These are phyloP conservation scores for Zosterops lateralis DNA, from an alignment of 2,113 vertebrate genomes.

Conservation along the genomic window DNA sequence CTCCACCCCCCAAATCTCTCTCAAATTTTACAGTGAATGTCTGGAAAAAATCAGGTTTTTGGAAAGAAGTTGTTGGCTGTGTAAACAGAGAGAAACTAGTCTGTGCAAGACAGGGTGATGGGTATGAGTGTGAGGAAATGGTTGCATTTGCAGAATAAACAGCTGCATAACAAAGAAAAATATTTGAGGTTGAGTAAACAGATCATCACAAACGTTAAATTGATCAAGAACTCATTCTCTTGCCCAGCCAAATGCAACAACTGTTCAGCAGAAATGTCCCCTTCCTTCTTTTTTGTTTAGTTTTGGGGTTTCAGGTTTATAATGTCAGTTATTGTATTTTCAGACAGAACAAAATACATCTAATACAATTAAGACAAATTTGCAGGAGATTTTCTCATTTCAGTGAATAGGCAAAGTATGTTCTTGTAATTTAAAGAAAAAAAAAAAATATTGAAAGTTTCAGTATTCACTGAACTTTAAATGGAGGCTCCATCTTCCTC, in stretches of 20 bases:
- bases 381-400: background rate
- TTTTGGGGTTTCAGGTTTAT: background rate
- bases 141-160: background rate
- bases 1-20: background rate
- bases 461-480: background rate
- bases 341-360: background rate
- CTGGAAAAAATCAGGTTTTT: background rate
- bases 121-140: background rate
- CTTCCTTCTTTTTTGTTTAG: background rate
- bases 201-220: background rate
- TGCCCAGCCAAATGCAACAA: background rate
- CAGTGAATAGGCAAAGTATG: fast-evolving
- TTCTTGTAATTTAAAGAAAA: background rate
- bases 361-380: background rate
- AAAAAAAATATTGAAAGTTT: no score
- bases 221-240: background rate
- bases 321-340: background rate
- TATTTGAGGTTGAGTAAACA: background rate
- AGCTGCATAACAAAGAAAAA: background rate
- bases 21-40: background rate
- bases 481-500: background rate
- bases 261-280: background rate
- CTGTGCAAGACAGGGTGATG: background rate
- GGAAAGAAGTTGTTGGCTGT: background rate
- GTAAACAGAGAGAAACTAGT: background rate